phyloP scores from a whole-genome alignment of 2,888 invertebrate genomes.

The Trachelus iudaicus region DNA sequence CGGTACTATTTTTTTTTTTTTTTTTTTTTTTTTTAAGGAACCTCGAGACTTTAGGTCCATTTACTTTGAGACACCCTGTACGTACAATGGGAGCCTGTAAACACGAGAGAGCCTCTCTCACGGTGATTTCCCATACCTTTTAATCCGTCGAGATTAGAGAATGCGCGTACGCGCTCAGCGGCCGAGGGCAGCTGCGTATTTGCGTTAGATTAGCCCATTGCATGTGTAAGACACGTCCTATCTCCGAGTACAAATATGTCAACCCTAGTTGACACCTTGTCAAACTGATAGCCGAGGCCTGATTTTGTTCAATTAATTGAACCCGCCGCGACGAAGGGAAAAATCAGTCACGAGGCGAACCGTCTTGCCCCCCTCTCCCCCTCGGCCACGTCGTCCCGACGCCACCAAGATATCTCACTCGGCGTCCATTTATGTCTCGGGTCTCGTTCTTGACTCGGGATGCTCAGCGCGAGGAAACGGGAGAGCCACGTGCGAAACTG shows the following conservation, averaged over 20 bases:
- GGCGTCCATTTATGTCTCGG: too few relatives aligned
- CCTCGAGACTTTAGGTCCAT: too few relatives aligned
- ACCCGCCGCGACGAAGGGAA: not conserved
- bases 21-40: too few relatives aligned
- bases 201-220: constrained; percentile 18
- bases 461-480: too few relatives aligned
- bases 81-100: too few relatives aligned
- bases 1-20: too few relatives aligned
- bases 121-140: not conserved
- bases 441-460: too few relatives aligned
- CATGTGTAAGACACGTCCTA: constrained; percentile 22
- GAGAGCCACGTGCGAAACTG: too few relatives aligned
- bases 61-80: too few relatives aligned
- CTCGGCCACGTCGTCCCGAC: too few relatives aligned
- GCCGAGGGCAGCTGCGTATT: constrained; percentile 17
- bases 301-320: constrained; percentile 1
- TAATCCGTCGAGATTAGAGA: not conserved
- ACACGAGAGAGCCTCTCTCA: too few relatives aligned
- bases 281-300: not conserved
- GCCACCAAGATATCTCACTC: too few relatives aligned
- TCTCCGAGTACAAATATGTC: constrained; percentile 19
- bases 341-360: not conserved
- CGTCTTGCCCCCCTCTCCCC: not conserved
- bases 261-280: constrained; percentile 3
- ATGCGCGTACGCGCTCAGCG: not conserved